Conservation (phyloP, 2,113 vertebrate species). For the Nerophis lumbriciformis region DNA sequence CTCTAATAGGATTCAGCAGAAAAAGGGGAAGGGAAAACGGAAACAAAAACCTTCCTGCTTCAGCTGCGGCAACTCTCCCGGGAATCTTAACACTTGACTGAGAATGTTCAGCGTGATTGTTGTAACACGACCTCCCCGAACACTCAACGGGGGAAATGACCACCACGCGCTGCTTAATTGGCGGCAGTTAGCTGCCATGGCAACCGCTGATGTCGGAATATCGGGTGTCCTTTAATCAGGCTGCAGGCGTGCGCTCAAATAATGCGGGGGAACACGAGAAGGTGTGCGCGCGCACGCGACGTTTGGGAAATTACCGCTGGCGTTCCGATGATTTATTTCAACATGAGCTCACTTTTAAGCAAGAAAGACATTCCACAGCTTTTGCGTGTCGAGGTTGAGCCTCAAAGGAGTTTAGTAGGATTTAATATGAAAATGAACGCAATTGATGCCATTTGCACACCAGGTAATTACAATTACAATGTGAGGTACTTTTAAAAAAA, state of each 20-base stretch:
- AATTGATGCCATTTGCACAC: too few species aligned
- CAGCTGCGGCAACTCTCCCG: not conserved
- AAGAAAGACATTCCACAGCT: not conserved
- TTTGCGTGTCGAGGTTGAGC: not conserved
- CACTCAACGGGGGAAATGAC: constrained; percentile 14
- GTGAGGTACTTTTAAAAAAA: too few species aligned
- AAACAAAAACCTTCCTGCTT: not conserved
- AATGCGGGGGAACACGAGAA: constrained; percentile 48
- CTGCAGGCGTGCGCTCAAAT: constrained; percentile 16
- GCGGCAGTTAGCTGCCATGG: constrained; percentile 6
- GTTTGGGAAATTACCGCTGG: constrained; percentile 2
- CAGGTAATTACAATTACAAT: too few species aligned
- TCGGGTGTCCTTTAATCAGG: constrained; percentile 61
- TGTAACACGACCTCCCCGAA: constrained; percentile 5
- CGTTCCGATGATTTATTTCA: not conserved
- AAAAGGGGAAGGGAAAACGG: not conserved
- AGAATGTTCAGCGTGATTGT: not conserved
- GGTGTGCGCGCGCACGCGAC: constrained; percentile 14
- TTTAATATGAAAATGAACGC: not conserved
- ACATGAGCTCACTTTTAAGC: constrained; percentile 12
- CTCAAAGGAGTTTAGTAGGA: not conserved
- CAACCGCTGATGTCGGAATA: constrained; percentile 45
- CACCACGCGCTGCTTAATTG: constrained; percentile 6
- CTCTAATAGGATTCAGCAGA: not conserved
- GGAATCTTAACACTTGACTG: not conserved